Percentiles rank a stretch among this genome's conserved stretches.
phyloP scores from a whole-genome alignment of 2,113 vertebrate genomes.

The Neolamprologus tretocephalus region DNA sequence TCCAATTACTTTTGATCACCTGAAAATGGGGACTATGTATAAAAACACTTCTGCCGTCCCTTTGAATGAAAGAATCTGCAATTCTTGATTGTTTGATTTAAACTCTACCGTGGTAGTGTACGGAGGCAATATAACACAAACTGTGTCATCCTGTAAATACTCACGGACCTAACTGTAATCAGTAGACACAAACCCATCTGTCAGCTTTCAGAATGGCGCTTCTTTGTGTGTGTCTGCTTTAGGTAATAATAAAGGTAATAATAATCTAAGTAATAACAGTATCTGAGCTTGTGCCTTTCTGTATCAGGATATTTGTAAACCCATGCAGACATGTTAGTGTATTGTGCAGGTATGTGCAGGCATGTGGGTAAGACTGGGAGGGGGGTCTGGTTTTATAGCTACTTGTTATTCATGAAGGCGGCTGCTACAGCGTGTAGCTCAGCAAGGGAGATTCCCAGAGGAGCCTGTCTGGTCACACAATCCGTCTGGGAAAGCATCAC shows the following conservation, averaged over 20 bases:
- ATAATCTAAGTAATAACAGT: neutral
- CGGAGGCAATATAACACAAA: neutral
- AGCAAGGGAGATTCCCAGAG: slow-evolving; percentile 47
- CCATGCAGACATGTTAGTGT: neutral
- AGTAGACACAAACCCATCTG: slow-evolving; percentile 29
- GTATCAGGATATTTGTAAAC: neutral
- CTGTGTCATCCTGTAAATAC: neutral
- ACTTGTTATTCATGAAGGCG: slow-evolving; percentile 63
- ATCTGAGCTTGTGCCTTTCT: neutral
- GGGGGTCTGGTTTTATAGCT: slow-evolving; percentile 20
- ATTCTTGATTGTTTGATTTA: neutral
- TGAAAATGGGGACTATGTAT: neutral
- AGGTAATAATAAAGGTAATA: neutral
- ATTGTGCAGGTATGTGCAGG: neutral
- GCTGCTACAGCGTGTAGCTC: slow-evolving; percentile 50
- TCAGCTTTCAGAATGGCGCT: neutral
- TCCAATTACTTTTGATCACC: neutral
- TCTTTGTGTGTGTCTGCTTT: slow-evolving; percentile 8
- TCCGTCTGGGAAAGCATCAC: slow-evolving; percentile 17
- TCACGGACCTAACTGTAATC: neutral
- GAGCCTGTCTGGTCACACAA: slow-evolving; percentile 47
- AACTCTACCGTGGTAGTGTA: neutral
- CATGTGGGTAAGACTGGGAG: neutral
- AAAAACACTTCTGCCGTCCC: neutral
- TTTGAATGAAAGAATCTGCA: neutral